Evolutionary conservation across 2,797 vertebrate genomes (phyloP).

Genomic region (Pseudocheirus occidentalis): DNA sequence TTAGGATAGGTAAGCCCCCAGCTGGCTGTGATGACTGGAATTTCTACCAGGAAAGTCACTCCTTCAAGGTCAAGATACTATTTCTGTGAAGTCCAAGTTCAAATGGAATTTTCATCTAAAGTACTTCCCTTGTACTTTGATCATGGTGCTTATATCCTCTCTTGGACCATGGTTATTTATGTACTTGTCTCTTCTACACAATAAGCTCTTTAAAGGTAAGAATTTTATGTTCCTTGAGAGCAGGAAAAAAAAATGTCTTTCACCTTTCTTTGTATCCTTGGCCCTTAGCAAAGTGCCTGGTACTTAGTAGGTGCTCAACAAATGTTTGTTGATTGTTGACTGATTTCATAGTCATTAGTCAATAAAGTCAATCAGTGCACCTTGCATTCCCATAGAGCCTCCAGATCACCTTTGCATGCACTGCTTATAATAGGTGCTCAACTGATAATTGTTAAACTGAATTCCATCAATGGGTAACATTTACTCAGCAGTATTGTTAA

Average conservation of each 20-base stretch:
- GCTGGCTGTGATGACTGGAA: neutral
- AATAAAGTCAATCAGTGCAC: neutral
- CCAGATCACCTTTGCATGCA: neutral
- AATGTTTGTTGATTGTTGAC: neutral
- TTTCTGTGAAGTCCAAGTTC: neutral
- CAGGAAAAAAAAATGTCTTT: neutral
- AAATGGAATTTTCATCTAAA: neutral
- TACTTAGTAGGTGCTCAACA: neutral
- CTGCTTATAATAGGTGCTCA: neutral
- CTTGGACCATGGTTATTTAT: neutral
- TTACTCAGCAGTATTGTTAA: neutral
- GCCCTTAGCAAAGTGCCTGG: neutral
- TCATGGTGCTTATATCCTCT: neutral
- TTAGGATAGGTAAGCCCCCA: neutral
- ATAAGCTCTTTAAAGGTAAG: neutral
- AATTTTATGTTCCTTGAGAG: neutral
- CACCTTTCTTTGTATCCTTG: neutral
- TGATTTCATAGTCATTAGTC: neutral
- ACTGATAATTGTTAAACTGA: neutral
- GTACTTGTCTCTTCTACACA: neutral
- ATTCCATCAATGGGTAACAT: neutral
- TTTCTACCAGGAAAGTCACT: neutral
- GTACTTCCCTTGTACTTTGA: neutral
- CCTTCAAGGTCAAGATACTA: neutral
- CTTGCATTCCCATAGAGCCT: neutral